phyloP scores from a whole-genome alignment of 2,888 invertebrate species.

The Steromphala cineraria region DNA sequence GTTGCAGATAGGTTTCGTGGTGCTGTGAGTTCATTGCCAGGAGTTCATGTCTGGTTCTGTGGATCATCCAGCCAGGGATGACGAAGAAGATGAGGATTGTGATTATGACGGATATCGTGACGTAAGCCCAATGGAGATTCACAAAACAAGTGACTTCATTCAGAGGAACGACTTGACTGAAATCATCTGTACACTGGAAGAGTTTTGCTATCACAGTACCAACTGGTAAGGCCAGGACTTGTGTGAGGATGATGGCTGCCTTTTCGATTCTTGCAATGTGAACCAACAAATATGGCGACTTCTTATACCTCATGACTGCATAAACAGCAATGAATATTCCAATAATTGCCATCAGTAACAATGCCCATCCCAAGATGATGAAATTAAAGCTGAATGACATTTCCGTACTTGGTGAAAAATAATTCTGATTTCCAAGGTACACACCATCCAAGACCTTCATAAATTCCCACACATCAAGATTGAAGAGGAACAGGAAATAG shows the following conservation, averaged over 20 bases:
- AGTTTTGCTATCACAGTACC: slow-evolving; percentile 54
- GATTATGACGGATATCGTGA: slow-evolving; percentile 50
- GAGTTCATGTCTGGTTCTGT: slow-evolving; percentile 54
- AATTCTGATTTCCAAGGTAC: slow-evolving; percentile 57
- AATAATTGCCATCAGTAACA: slow-evolving; percentile 36
- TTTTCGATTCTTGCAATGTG: slow-evolving; percentile 62
- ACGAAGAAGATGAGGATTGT: slow-evolving; percentile 53
- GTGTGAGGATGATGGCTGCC: slow-evolving; percentile 51
- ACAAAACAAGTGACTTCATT: slow-evolving; percentile 58
- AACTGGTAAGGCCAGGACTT: slow-evolving; percentile 64
- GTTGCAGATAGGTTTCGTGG: slow-evolving; percentile 67
- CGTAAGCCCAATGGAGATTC: slow-evolving; percentile 61
- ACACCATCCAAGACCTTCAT: slow-evolving; percentile 56
- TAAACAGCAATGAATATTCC: slow-evolving; percentile 48
- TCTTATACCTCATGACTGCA: slow-evolving; percentile 45
- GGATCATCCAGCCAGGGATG: slow-evolving; percentile 63
- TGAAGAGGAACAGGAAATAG: slow-evolving; percentile 63
- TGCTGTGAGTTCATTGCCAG: slow-evolving; percentile 55
- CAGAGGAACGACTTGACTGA: slow-evolving; percentile 55
- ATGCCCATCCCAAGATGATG: slow-evolving; percentile 59
- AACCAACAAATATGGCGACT: slow-evolving; percentile 57
- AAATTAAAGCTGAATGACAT: slow-evolving; percentile 55
- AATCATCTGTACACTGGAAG: slow-evolving; percentile 61
- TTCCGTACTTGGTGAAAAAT: slow-evolving; percentile 54
- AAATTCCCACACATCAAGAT: slow-evolving; percentile 70